Evolutionary conservation across 2,113 vertebrate genomes (phyloP).

Genomic region (Sapayoa aenigma): DNA sequence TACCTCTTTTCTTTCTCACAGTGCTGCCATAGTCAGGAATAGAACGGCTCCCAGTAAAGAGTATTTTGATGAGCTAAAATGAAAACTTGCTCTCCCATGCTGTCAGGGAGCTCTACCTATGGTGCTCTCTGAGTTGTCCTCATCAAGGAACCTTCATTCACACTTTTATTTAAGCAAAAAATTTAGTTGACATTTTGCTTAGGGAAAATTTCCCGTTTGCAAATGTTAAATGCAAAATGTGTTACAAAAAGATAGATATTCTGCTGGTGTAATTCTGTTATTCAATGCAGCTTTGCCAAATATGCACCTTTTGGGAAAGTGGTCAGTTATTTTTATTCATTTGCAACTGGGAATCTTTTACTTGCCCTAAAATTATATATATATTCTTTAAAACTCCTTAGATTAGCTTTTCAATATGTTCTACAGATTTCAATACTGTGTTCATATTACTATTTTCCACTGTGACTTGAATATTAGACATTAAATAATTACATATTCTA

Average conservation of each 20-base stretch:
- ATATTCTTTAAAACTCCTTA: not conserved
- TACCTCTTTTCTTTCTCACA: conserved; percentile 25
- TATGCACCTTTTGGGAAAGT: not conserved
- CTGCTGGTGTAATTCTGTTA: not conserved
- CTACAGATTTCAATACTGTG: not conserved
- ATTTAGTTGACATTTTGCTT: not conserved
- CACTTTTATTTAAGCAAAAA: not conserved
- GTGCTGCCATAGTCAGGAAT: conserved; percentile 27
- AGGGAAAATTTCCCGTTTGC: not conserved
- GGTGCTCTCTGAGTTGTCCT: conserved; percentile 13
- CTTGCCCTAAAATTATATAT: not conserved
- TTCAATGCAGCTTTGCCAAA: not conserved
- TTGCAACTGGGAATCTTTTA: not conserved
- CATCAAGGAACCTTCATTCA: conserved; percentile 26
- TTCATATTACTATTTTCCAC: not conserved
- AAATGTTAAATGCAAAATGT: not conserved
- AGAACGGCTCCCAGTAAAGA: not conserved
- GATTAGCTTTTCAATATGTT: not conserved
- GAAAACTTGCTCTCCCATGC: not conserved
- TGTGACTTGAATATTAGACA: not conserved
- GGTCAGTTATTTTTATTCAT: not conserved
- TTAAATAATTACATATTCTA: not conserved
- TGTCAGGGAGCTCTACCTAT: not conserved
- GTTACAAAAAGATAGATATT: not conserved
- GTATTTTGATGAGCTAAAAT: conserved; percentile 12